Conservation (phyloP, 2,113 vertebrate genomes). For the Penelope pileata region DNA sequence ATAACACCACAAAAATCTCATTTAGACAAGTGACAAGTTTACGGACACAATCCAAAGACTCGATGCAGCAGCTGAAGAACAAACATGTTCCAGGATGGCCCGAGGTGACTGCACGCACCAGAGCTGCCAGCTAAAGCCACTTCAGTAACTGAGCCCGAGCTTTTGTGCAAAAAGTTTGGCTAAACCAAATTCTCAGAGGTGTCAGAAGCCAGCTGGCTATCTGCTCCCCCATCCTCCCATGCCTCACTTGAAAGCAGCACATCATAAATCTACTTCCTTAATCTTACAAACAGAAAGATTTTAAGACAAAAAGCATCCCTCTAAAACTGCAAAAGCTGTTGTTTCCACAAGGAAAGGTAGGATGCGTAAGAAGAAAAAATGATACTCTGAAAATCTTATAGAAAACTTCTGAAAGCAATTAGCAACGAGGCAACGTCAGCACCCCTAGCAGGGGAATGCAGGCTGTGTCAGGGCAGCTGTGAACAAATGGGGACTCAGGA, state of each 20-base stretch:
- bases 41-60: background rate
- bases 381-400: background rate
- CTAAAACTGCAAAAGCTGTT: background rate
- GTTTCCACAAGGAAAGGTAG: conserved; percentile 6
- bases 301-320: background rate
- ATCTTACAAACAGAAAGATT: background rate
- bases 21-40: background rate
- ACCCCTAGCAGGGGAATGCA: background rate
- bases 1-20: rapidly evolving
- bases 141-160: background rate
- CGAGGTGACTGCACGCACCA: background rate
- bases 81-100: background rate
- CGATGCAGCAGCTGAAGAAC: background rate
- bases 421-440: background rate
- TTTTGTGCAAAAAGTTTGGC: conserved; percentile 10
- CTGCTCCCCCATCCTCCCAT: conserved; percentile 6
- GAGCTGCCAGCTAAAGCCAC: background rate
- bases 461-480: background rate
- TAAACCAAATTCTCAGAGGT: conserved; percentile 30
- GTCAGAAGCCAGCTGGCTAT: conserved; percentile 43
- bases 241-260: conserved; percentile 1
- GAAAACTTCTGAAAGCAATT: conserved; percentile 35
- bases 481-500: background rate
- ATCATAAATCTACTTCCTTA: conserved; percentile 7
- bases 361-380: background rate